Conservation (phyloP, 1,140 invertebrate genomes). For the Druon quercuslanigerum region DNA sequence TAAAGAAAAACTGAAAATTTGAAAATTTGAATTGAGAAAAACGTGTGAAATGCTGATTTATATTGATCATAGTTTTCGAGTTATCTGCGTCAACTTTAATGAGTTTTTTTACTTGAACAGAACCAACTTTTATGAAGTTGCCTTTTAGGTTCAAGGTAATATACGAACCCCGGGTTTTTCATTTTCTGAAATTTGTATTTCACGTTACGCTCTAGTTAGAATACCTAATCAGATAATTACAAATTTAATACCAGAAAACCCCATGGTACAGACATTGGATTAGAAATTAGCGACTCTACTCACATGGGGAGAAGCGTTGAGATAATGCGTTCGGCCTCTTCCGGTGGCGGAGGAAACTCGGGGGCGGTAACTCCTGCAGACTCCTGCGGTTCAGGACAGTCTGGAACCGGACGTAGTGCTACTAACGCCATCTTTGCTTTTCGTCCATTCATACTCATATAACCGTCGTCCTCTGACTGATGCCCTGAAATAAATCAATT, state of each 20-base stretch:
- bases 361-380: slow-evolving; percentile 73
- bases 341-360: slow-evolving; percentile 82
- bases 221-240: too few species aligned
- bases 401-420: slow-evolving; percentile 81
- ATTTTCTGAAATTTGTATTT: too few species aligned
- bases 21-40: too few species aligned
- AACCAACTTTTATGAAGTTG: too few species aligned
- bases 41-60: too few species aligned
- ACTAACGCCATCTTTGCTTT: slow-evolving; percentile 82
- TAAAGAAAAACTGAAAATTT: too few species aligned
- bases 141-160: too few species aligned
- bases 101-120: too few species aligned
- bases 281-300: slow-evolving; percentile 52
- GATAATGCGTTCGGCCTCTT: slow-evolving; percentile 84
- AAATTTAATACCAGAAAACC: neutral
- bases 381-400: slow-evolving; percentile 78
- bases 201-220: too few species aligned
- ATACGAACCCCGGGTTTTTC: too few species aligned
- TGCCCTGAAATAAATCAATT: slow-evolving; percentile 74
- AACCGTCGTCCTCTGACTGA: slow-evolving; percentile 91
- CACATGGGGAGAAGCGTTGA: slow-evolving; percentile 84
- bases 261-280: neutral
- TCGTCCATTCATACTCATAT: slow-evolving; percentile 92
- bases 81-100: too few species aligned
- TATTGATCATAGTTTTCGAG: too few species aligned